Percentiles rank a stretch among this genome's conserved stretches.
phyloP scores from a whole-genome alignment of 2,888 invertebrate genomes.

The Tipula lateralis region DNA sequence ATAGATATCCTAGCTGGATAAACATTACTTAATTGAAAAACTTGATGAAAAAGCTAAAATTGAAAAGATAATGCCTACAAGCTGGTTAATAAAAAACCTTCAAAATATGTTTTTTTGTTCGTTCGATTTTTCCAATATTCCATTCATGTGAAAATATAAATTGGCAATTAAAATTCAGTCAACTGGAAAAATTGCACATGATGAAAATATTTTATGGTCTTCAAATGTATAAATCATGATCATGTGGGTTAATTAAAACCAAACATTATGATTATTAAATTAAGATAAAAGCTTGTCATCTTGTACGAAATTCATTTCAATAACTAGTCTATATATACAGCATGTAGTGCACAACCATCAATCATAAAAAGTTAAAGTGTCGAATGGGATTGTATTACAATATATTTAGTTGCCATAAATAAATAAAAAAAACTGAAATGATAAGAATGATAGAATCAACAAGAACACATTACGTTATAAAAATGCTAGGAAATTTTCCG shows the following conservation, averaged over 20 bases:
- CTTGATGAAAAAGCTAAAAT: no score
- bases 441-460: background rate
- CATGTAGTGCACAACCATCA: background rate
- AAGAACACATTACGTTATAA: background rate
- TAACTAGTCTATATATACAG: background rate
- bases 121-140: background rate
- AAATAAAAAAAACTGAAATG: background rate
- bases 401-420: background rate
- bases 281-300: background rate
- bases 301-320: background rate
- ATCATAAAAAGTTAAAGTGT: background rate
- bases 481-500: background rate
- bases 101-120: background rate
- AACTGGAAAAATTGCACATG: background rate
- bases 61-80: no score
- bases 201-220: background rate
- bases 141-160: background rate
- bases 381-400: background rate
- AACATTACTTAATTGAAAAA: no score
- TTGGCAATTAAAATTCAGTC: background rate
- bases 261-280: background rate
- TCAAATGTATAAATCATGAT: background rate
- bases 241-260: background rate
- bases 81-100: no score
- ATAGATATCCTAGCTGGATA: no score